phyloP scores from a whole-genome alignment of 2,797 vertebrate species.

The Hippopotamyrus pictus region DNA sequence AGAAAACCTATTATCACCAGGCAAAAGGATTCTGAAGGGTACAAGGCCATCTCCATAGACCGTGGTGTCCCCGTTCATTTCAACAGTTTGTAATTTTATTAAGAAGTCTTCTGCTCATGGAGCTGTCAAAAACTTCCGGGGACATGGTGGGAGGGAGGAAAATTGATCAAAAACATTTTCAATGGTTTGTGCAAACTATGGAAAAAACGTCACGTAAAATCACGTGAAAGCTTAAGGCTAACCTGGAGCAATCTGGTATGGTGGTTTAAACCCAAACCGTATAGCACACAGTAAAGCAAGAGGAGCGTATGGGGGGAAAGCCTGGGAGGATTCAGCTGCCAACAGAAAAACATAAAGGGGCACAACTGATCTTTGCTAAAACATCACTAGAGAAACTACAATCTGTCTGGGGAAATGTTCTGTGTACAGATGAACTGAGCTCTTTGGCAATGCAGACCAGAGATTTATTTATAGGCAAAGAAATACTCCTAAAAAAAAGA shows the following conservation, averaged over 20 bases:
- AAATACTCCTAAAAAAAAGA: neutral
- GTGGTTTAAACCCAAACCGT: neutral
- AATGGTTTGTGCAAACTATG: neutral
- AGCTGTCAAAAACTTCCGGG: neutral
- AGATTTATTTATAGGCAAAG: neutral
- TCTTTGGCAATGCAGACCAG: neutral
- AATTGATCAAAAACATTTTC: neutral
- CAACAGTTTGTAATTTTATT: neutral
- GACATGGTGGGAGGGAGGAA: neutral
- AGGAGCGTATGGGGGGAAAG: neutral
- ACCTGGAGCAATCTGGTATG: neutral
- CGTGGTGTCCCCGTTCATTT: neutral
- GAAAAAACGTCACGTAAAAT: neutral
- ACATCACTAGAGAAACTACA: neutral
- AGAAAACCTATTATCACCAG: neutral
- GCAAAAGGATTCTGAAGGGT: neutral
- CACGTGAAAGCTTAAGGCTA: neutral
- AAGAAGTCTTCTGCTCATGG: neutral
- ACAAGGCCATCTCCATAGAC: neutral
- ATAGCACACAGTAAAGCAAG: neutral
- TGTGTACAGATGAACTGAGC: neutral
- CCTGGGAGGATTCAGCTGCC: neutral
- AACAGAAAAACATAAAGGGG: neutral
- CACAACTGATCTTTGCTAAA: neutral
- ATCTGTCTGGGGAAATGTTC: neutral